These are phyloP conservation scores for Lichenostomus cassidix DNA, from an alignment of 2,113 vertebrate genomes.

Conservation along the genomic window DNA sequence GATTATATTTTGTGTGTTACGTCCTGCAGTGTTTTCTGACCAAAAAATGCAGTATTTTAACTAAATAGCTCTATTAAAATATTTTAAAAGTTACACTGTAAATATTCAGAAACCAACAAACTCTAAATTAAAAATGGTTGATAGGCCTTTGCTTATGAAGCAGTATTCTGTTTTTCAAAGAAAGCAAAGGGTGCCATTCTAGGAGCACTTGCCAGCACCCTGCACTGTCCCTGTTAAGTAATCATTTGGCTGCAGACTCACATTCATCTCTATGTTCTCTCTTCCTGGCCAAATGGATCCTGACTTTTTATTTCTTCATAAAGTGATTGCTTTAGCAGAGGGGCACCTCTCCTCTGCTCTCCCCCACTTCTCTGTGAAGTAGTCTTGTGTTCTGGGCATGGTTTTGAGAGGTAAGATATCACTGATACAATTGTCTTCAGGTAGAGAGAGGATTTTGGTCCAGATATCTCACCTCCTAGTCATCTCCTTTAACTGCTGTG, in stretches of 20 bases:
- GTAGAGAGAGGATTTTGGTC: not conserved
- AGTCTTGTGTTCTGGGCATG: not conserved
- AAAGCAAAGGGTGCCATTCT: not conserved
- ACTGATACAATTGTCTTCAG: not conserved
- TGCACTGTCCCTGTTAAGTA: not conserved
- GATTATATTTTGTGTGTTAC: not conserved
- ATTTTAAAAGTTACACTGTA: not conserved
- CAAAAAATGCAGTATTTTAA: not conserved
- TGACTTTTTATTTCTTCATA: not conserved
- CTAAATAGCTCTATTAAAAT: not conserved
- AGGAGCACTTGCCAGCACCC: not conserved
- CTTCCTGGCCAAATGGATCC: not conserved
- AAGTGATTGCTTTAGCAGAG: not conserved
- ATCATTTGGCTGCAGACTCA: not conserved
- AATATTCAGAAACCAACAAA: not conserved
- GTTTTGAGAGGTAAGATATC: not conserved
- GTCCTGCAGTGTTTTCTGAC: not conserved
- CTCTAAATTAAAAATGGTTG: not conserved
- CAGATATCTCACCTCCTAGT: not conserved
- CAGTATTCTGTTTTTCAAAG: not conserved
- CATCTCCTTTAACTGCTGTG: not conserved
- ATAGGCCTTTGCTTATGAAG: not conserved
- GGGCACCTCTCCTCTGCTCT: not conserved
- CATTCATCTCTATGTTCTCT: not conserved
- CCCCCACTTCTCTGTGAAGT: not conserved